phyloP scores from a whole-genome alignment of 2,888 invertebrate genomes.

The Aleiodes alternator region DNA sequence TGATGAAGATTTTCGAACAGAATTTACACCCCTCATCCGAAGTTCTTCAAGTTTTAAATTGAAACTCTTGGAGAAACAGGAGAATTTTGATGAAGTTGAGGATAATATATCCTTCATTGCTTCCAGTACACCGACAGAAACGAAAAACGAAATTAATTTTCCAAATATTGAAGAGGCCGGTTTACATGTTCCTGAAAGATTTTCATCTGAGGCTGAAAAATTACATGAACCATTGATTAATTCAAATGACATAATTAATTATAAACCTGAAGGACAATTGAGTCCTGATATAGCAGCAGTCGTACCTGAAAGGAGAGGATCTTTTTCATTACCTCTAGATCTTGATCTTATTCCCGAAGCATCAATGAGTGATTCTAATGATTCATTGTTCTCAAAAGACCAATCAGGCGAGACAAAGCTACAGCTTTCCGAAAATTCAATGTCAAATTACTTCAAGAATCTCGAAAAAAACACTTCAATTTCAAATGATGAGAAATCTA shows the following conservation, averaged over 20 bases:
- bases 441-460: no score
- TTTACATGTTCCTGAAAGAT: not conserved
- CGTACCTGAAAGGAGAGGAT: not conserved
- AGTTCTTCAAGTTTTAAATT: conserved; percentile 45
- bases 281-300: conserved; percentile 4
- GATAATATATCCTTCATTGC: conserved; percentile 43
- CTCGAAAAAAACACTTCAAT: not conserved
- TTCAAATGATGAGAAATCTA: not conserved
- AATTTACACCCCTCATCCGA: conserved; percentile 41
- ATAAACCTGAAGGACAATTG: not conserved
- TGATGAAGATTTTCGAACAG: conserved; percentile 60
- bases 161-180: not conserved
- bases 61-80: conserved; percentile 53
- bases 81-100: conserved; percentile 48
- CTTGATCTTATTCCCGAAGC: no score
- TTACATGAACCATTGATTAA: conserved; percentile 21
- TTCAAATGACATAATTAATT: not conserved
- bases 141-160: not conserved
- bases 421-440: not conserved
- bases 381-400: no score
- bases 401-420: no score
- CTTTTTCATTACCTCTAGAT: not conserved
- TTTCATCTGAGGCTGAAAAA: not conserved
- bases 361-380: no score
- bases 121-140: conserved; percentile 48